Evolutionary conservation across 2,113 vertebrate genomes (phyloP).

Genomic region (Paraplagusia blochii): DNA sequence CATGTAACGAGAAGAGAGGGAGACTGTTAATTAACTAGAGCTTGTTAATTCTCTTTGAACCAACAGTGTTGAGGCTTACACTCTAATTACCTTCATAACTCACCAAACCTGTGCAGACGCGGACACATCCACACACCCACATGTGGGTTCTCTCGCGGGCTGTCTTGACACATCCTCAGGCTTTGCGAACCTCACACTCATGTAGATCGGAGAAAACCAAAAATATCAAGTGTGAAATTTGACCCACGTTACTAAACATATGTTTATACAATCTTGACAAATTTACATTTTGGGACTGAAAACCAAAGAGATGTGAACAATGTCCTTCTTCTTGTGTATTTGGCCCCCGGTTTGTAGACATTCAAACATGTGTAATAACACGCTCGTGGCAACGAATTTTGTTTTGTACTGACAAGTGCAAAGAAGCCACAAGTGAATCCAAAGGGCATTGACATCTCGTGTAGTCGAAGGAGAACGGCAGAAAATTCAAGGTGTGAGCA

Average conservation of each 20-base stretch:
- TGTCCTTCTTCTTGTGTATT: slow-evolving; percentile 69
- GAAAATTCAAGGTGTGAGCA: slow-evolving; percentile 3
- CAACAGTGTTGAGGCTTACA: slow-evolving; percentile 70
- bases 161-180: slow-evolving; percentile 56
- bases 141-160: slow-evolving; percentile 29
- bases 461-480: slow-evolving; percentile 11
- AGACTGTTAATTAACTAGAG: slow-evolving; percentile 75
- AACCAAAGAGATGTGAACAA: slow-evolving; percentile 32
- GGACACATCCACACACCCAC: slow-evolving; percentile 23
- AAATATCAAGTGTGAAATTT: slow-evolving; percentile 58
- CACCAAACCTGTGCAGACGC: slow-evolving; percentile 56
- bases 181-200: slow-evolving; percentile 49
- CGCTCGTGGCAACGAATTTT: background rate
- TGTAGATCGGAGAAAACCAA: slow-evolving; percentile 26
- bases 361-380: slow-evolving; percentile 23
- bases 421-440: too few relatives aligned
- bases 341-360: slow-evolving; percentile 50
- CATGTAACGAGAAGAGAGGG: slow-evolving; percentile 67
- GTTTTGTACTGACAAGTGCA: too few relatives aligned
- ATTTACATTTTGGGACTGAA: too few relatives aligned
- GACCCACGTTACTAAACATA: slow-evolving; percentile 24
- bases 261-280: slow-evolving; percentile 9
- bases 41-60: slow-evolving; percentile 77
- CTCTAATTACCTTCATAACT: slow-evolving; percentile 74
- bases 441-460: background rate